phyloP scores from a whole-genome alignment of 2,888 invertebrate species.

The Mamestra brassicae region DNA sequence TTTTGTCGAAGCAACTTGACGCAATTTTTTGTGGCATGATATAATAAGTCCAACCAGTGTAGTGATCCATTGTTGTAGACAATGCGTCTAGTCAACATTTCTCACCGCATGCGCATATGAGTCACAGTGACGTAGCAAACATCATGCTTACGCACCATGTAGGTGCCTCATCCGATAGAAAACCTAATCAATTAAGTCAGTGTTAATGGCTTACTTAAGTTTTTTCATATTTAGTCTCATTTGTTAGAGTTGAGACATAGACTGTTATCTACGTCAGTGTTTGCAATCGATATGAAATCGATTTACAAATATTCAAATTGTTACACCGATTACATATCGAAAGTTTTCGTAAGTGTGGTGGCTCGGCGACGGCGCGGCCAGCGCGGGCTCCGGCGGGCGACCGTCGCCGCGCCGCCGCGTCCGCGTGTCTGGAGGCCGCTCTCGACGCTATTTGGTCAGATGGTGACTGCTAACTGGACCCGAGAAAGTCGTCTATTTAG shows the following conservation, averaged over 20 bases:
- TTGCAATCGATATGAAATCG: conserved; percentile 57
- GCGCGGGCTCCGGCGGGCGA: conserved; percentile 43
- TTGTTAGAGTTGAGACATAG: conserved; percentile 35
- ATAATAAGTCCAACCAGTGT: conserved; percentile 86
- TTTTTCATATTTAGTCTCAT: conserved; percentile 50
- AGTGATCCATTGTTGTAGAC: conserved; percentile 88
- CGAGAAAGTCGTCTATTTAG: conserved; percentile 89
- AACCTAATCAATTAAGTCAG: conserved; percentile 70
- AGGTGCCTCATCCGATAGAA: conserved; percentile 75
- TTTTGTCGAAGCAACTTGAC: conserved; percentile 73
- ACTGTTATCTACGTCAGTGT: conserved; percentile 35
- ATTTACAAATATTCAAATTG: conserved; percentile 61
- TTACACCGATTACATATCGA: conserved; percentile 60
- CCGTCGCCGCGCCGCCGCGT: conserved; percentile 59
- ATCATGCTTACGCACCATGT: conserved; percentile 80
- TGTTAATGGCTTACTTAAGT: conserved; percentile 65
- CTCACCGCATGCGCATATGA: conserved; percentile 83
- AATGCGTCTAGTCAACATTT: conserved; percentile 86
- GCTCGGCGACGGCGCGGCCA: conserved; percentile 54
- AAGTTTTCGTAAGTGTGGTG: conserved; percentile 61
- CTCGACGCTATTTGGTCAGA: conserved; percentile 79
- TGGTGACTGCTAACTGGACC: conserved; percentile 83
- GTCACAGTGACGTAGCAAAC: conserved; percentile 83
- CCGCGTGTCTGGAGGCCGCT: conserved; percentile 72
- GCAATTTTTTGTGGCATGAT: conserved; percentile 83